Conservation (phyloP, 2,797 vertebrate genomes). For the Lepidocolaptes lacrymiger region DNA sequence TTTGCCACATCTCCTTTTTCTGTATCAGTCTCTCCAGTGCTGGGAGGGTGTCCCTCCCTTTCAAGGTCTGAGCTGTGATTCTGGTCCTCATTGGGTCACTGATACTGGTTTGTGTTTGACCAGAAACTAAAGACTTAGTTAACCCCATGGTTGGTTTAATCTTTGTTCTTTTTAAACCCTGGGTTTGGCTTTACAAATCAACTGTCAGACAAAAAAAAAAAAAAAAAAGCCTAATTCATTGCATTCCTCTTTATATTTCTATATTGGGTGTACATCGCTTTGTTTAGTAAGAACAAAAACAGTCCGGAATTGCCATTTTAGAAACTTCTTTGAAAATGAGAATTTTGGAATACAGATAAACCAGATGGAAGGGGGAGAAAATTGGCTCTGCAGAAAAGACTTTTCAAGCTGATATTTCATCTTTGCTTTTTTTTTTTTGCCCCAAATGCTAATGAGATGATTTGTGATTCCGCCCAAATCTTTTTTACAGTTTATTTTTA, state of each 20-base stretch:
- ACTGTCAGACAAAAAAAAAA: neutral
- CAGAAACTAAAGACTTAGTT: neutral
- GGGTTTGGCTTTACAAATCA: conserved; percentile 7
- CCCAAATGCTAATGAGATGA: conserved; percentile 57
- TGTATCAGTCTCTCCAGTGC: neutral
- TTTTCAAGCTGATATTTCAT: conserved; percentile 43
- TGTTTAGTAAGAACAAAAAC: conserved; percentile 49
- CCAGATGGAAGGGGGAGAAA: conserved; percentile 53
- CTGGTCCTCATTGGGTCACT: neutral
- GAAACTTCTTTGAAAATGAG: conserved; percentile 38
- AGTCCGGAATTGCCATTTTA: conserved; percentile 41
- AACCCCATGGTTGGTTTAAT: neutral
- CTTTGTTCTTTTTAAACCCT: neutral
- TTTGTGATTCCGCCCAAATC: conserved; percentile 54
- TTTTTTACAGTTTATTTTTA: conserved; percentile 64
- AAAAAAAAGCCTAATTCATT: neutral
- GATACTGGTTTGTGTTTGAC: neutral
- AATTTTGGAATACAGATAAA: conserved; percentile 50
- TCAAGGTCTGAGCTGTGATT: neutral
- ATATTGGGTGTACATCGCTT: conserved; percentile 1
- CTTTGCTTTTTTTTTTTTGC: neutral
- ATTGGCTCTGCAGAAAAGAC: conserved; percentile 43
- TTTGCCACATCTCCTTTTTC: neutral
- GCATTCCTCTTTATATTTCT: conserved; percentile 14
- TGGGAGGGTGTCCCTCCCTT: neutral